These are phyloP conservation scores for Zoroaster sp. DNA, from an alignment of 53 echinoderm and acorn worm genomes.

Conservation along the genomic window DNA sequence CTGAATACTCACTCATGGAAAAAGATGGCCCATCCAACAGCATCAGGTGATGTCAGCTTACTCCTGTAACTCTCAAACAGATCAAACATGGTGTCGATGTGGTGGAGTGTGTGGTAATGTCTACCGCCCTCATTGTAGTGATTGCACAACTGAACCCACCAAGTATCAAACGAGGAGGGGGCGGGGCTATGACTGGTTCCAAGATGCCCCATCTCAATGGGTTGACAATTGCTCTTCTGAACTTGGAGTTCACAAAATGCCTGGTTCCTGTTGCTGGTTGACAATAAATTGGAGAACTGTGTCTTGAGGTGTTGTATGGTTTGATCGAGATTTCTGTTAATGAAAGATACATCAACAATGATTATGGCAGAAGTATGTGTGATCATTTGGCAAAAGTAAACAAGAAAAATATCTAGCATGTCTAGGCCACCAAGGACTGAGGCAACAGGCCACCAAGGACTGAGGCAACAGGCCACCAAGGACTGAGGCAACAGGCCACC, in stretches of 20 bases:
- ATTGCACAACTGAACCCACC: constrained; percentile 57
- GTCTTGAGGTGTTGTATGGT: no score
- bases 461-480: no score
- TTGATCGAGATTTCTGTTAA: no score
- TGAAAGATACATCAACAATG: no score
- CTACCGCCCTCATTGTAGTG: constrained; percentile 65
- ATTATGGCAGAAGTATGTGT: no score
- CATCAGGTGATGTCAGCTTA: constrained; percentile 45
- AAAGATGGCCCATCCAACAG: constrained; percentile 64
- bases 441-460: no score
- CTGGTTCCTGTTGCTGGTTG: not conserved
- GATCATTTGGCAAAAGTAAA: no score
- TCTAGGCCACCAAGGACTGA: no score
- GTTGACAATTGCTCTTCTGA: no score
- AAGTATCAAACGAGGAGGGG: not conserved
- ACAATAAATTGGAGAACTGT: not conserved
- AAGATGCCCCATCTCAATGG: not conserved
- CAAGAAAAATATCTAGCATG: no score
- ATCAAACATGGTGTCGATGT: constrained; percentile 61
- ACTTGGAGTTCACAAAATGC: no score
- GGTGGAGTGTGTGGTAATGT: constrained; percentile 78
- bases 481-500: no score
- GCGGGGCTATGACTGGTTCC: not conserved
- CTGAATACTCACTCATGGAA: constrained; percentile 77
- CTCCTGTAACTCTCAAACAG: constrained; percentile 9